Evolutionary conservation across 2,888 invertebrate species (phyloP), one percentile per base, ranked within the genome.

Genomic region (Ormyrus thymus): DNA sequence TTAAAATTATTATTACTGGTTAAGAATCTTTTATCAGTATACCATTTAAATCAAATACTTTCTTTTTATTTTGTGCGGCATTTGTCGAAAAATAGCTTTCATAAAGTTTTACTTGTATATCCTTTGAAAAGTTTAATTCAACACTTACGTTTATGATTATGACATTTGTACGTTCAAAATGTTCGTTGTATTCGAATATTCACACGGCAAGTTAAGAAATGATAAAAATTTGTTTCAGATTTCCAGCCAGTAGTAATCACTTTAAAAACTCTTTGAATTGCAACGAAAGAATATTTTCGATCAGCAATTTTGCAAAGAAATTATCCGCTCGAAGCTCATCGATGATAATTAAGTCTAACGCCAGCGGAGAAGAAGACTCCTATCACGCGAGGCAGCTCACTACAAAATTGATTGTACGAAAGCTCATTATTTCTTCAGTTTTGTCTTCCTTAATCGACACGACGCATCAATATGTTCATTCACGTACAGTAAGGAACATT

Each of bases 321-420:
- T 66, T 76, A 62, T 76, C 53, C n/a, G 61, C 56, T 68, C 48
- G 7, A 79, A 76, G 79, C 76, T 79, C 79, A 64, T 76, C 61
- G 61, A 77, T 68, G 70, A 78, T 78, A 71, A 72, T 75, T 75
- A 78, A 66, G 55, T 75, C 75, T 81, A 74, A 75, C 62, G 72
- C 82, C 81, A 81, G 76, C 73, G 65, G 64, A 68, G 76, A 78
- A 66, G 80, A 77, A 80, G 50, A 43, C 76, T 76, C 69, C 73
- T 76, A 82, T 81, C 80, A 78, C 83, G 81, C 83, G 80, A 83
- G 50, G 76, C 81, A 78, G 74, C 81, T 84, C 80, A 84, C 87
- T 89, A 88, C 86, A 81, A 81, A 81, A 85, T 87, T 88, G 88
- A 89, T 89, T 89, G 88, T 88, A 87, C 88, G 87, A 87, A 86